Conservation (phyloP, 2,113 vertebrate species). For the Platanista minor region DNA sequence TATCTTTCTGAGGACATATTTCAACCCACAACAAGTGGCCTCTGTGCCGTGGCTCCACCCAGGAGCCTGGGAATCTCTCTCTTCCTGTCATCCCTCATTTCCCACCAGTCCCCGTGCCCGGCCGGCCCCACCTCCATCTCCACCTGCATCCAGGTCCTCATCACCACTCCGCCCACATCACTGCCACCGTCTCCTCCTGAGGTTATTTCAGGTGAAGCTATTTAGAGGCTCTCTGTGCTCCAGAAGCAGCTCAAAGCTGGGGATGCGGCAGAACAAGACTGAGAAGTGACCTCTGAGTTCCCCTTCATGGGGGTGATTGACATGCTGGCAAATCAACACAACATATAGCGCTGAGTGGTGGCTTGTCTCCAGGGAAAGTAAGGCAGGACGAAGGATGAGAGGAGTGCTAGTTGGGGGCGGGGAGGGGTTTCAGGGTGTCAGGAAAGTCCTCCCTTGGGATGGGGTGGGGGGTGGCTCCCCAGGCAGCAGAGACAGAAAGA, state of each 20-base stretch:
- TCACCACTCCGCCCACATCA: background rate
- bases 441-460: too few relatives aligned
- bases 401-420: background rate
- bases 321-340: too few relatives aligned
- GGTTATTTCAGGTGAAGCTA: too few relatives aligned
- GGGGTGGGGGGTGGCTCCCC: fast-evolving
- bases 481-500: background rate
- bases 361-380: too few relatives aligned
- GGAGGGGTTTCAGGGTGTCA: background rate
- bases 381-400: background rate
- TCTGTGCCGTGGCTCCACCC: background rate
- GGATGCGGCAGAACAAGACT: background rate
- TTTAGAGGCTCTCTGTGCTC: background rate
- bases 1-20: too few relatives aligned
- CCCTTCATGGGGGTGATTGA: background rate
- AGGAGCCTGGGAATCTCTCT: background rate
- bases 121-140: too few relatives aligned
- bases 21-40: background rate
- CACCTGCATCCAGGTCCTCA: background rate
- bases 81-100: background rate
- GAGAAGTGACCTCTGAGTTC: background rate
- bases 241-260: background rate
- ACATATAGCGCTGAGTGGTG: background rate
- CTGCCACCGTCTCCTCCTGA: background rate
- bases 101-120: too few relatives aligned